Conservation (phyloP, 2,888 invertebrate species). For the Macrosiphum euphorbiae region DNA sequence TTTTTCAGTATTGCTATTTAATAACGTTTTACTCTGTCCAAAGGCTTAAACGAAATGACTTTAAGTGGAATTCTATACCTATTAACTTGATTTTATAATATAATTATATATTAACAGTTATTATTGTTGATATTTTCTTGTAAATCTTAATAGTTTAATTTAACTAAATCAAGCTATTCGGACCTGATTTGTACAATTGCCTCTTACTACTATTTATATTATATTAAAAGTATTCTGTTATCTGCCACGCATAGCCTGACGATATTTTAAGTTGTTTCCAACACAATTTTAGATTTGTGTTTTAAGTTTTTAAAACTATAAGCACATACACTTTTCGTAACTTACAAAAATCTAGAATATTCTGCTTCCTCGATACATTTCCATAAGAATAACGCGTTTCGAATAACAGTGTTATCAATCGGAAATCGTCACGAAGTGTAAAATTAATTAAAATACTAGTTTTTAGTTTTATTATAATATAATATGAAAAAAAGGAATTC, state of each 20-base stretch:
- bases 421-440: neutral
- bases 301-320: neutral
- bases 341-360: neutral
- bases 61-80: neutral
- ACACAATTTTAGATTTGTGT: neutral
- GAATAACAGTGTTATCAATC: neutral
- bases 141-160: neutral
- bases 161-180: neutral
- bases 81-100: neutral
- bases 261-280: neutral
- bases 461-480: neutral
- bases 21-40: neutral
- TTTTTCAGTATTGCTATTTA: neutral
- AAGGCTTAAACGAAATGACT: neutral
- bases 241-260: fast-evolving
- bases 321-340: neutral
- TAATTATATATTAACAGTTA: neutral
- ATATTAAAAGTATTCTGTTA: neutral
- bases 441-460: neutral
- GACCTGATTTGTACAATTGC: neutral
- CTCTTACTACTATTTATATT: neutral
- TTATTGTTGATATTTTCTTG: neutral
- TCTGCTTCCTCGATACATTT: neutral
- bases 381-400: neutral
- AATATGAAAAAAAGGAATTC: neutral